Evolutionary conservation across 2,888 invertebrate species (phyloP).

Genomic region (Melieria crassipennis): DNA sequence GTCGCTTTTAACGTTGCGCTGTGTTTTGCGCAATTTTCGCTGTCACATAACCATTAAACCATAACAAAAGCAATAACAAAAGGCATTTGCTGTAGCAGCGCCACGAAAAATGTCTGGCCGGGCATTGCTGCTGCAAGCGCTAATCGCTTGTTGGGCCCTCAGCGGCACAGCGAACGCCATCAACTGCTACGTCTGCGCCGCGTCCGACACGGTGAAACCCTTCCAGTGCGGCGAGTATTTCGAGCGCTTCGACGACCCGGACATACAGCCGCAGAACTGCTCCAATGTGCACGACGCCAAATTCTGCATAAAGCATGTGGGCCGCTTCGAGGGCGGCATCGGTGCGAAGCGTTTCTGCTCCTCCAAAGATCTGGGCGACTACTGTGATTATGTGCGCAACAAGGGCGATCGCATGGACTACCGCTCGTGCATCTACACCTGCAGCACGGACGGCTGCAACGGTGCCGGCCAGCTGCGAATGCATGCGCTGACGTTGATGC

Average conservation of each 20-base stretch:
- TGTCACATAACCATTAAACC: conserved; percentile 1
- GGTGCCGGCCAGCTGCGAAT: conserved; percentile 58
- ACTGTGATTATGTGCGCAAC: conserved; percentile 87
- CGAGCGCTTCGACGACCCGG: conserved; percentile 71
- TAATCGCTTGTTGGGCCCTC: conserved; percentile 39
- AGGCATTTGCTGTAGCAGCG: neutral
- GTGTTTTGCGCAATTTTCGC: neutral
- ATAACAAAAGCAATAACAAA: conserved; percentile 5
- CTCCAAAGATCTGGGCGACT: conserved; percentile 85
- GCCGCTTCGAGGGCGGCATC: conserved; percentile 90
- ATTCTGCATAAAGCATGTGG: conserved; percentile 93
- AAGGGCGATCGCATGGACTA: conserved; percentile 87
- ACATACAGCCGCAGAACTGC: conserved; percentile 77
- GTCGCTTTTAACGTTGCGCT: neutral
- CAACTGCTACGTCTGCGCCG: conserved; percentile 89
- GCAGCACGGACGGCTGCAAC: conserved; percentile 86
- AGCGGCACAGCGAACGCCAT: conserved; percentile 69
- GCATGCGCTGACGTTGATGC: neutral
- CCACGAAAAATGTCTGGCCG: conserved; percentile 34
- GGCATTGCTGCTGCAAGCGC: conserved; percentile 39
- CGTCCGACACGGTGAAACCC: conserved; percentile 78
- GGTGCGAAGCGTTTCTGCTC: conserved; percentile 91
- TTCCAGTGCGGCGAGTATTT: conserved; percentile 88
- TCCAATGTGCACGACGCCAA: conserved; percentile 83
- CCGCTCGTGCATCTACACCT: conserved; percentile 89